Base-by-base conservation (phyloP, 2,797 vertebrate genomes). In the Crocidura indochinensis region DNA sequence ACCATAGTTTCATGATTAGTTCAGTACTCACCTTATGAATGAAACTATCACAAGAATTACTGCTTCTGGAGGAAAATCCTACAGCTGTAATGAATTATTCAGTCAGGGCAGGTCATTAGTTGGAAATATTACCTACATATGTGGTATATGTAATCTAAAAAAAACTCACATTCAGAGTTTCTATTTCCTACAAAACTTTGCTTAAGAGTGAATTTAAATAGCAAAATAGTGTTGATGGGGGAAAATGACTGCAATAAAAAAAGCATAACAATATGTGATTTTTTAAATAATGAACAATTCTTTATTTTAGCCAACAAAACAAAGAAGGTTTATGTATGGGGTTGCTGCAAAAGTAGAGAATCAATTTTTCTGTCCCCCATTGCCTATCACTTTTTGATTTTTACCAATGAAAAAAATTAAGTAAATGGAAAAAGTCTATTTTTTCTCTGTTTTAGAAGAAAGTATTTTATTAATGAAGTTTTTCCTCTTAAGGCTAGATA, bases 181-280 rank as follows among this genome's bases (percentile, higher is more conserved):
- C 24, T 10, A n/a, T 22, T 93, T 85, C n/a, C 67, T 4, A 49
- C 2, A 6, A 64, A 64, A 76, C 47, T 64, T 91, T n/a, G 51
- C 64, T 79, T 84, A 75, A 53, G 56, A 6, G 17, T 73, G 47
- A 67, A 78, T 82, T 83, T 51, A 79, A 94, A 62, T 62, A 56
- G 64, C 64, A 31, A 67, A 14, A 14, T 3, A 44, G 5, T 17
- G 2, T 10, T 56, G 7, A 29, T 60, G 27, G 56, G 56, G 22
- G n/a, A 69, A 6, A 68, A 38, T 53, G 38, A 38, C 38, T 38
- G 38, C 31, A 62, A 1, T 73, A 8, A 74, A 71, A 27, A 3
- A 14, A 75, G 89, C 27, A 60, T 0, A 1, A 46, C 0, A 12
- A 22, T n/a, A 6, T n/a, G 2, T 53, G 73, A 65, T 14, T 38